phyloP scores from a whole-genome alignment of 2,888 invertebrate species.

The Harpagoxenus sublaevis region DNA sequence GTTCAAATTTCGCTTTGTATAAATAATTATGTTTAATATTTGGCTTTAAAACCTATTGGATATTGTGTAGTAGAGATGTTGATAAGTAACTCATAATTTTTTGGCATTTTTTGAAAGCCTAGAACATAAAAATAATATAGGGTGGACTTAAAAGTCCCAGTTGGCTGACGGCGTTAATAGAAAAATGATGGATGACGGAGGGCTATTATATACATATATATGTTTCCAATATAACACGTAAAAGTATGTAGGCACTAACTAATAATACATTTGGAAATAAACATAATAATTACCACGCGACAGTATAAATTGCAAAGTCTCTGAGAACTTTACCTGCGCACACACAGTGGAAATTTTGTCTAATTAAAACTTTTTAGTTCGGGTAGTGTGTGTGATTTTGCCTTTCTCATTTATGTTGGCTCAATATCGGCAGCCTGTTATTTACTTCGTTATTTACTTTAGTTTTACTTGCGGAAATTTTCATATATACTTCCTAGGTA shows the following conservation, averaged over 20 bases:
- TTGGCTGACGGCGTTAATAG: no score
- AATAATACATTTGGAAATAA: not conserved
- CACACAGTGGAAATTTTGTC: not conserved
- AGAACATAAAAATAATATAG: no score
- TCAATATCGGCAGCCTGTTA: conserved; percentile 13
- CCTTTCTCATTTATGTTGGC: conserved; percentile 29
- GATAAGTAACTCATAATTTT: no score
- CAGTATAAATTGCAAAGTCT: not conserved
- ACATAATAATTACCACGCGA: not conserved
- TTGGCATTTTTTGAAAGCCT: no score
- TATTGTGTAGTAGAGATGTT: no score
- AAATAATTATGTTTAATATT: no score
- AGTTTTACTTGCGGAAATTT: not conserved
- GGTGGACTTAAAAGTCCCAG: no score
- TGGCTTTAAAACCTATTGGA: no score
- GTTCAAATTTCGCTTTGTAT: no score
- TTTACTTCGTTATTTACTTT: not conserved
- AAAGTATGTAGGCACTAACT: not conserved
- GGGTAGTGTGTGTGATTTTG: not conserved
- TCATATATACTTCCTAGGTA: not conserved
- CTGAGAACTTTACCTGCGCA: not conserved
- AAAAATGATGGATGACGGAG: no score
- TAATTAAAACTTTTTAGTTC: conserved; percentile 37
- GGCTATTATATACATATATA: not conserved
- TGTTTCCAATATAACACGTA: not conserved